A percentile compares a stretch with the other conserved stretches of the same genome.
Evolutionary conservation across 2,888 invertebrate genomes (phyloP).

Genomic region (Torymus auratus): DNA sequence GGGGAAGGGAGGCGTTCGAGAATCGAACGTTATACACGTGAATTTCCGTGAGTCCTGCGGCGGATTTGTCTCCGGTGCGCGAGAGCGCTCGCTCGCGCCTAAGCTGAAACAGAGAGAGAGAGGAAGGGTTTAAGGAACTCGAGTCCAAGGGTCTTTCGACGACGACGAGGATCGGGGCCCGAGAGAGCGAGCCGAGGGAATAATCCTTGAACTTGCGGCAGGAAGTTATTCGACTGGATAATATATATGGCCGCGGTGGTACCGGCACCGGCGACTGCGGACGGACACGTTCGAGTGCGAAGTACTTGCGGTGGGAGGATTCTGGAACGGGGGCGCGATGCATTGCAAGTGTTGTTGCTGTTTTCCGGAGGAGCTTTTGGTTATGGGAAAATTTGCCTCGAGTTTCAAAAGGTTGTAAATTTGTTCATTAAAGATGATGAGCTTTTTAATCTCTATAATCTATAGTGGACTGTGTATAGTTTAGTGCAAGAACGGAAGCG

Average conservation of each 20-base stretch:
- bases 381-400: no score
- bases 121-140: constrained; percentile 29
- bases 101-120: constrained; percentile 23
- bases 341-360: no score
- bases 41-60: constrained; percentile 59
- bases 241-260: constrained; percentile 50
- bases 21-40: constrained; percentile 65
- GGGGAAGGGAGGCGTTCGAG: constrained; percentile 58
- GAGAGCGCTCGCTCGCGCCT: not conserved
- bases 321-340: no score
- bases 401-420: no score
- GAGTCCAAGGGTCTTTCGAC: not conserved
- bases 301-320: constrained; percentile 20
- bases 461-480: no score
- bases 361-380: no score
- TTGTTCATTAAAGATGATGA: no score
- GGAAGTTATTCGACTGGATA: constrained; percentile 57
- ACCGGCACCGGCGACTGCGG: not conserved
- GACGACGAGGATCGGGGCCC: constrained; percentile 1
- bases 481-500: no score
- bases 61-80: constrained; percentile 47
- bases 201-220: constrained; percentile 54
- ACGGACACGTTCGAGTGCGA: constrained; percentile 52
- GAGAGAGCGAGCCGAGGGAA: constrained; percentile 14
- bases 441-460: no score